Evolutionary conservation across 2,888 invertebrate species (phyloP), one percentile per base, ranked within the genome.

Genomic region (Merodon equestris): DNA sequence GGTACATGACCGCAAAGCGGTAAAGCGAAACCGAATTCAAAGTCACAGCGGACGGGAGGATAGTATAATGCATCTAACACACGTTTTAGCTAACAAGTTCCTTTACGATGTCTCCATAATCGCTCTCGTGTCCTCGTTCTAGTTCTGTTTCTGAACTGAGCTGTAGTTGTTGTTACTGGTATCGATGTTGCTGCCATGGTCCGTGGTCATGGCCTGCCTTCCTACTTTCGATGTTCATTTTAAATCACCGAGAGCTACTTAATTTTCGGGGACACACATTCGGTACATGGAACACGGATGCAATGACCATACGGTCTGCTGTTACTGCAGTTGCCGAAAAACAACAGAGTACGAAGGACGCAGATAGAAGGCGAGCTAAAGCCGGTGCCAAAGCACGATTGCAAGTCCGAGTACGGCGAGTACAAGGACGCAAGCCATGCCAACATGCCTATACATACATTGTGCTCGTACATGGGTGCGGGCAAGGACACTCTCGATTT

Each of bases 171-270:
- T 27, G 27, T 27, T 27, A 7, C 27, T 27, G 27, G 27, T 27
- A 27, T 27, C 27, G 27, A 27, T 27, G 27, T 27, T 27, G 7
- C 9, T 38, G 53, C 17, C 53, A 48, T 42, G 53, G 67, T 73
- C 74, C 70, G 68, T 70, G 79, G 68, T 74, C 79, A 74, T 64
- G 74, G 79, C 74, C 74, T 74, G 64, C 64, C 60, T 74, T 70
- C 9, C 12, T 74, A 58, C 70, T 60, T 60, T 42, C 60, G 64
- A 79, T 75, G 81, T 81, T 81, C 75, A 40, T 66, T 75, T 75
- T 81, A 81, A 81, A 81, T 81, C 81, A 81, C 75, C 75, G 15
- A 61, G 54, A 66, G 70, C 70, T 75, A 81, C 71, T 75, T 75
- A 81, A 66, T 79, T 70, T 79, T 70, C 50, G 34, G 27, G 18